Evolutionary conservation across 2,888 invertebrate species (phyloP).

Genomic region (Netelia melanura): DNA sequence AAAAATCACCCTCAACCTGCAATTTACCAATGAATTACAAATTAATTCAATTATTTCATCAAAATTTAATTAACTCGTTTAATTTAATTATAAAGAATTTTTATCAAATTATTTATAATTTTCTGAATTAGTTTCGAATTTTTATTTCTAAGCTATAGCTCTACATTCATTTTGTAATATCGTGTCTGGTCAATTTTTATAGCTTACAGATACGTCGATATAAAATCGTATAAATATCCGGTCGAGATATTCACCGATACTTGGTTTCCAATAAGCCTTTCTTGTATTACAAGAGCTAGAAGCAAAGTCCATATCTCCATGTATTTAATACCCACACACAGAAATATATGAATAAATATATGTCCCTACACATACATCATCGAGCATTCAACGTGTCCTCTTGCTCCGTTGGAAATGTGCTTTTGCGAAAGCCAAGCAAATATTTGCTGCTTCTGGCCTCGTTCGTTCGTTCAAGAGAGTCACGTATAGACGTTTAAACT

Average conservation of each 20-base stretch:
- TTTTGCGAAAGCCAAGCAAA: constrained; percentile 60
- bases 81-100: too few relatives aligned
- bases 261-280: constrained; percentile 38
- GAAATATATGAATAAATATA: constrained; percentile 9
- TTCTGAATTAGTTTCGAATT: too few relatives aligned
- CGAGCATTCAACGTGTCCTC: constrained; percentile 20
- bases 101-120: too few relatives aligned
- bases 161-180: neutral
- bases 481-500: neutral
- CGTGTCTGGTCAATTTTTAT: neutral
- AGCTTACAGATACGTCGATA: neutral
- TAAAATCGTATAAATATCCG: constrained; percentile 30
- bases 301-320: neutral
- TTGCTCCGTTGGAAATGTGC: constrained; percentile 31
- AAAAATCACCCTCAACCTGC: too few relatives aligned
- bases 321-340: neutral
- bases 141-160: neutral
- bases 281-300: neutral
- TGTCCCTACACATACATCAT: neutral
- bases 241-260: constrained; percentile 29
- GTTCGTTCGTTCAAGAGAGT: constrained; percentile 58
- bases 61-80: too few relatives aligned
- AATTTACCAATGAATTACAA: too few relatives aligned
- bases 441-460: constrained; percentile 59
- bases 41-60: too few relatives aligned